Percentiles rank a stretch among this genome's conserved stretches.
Evolutionary conservation across 2,113 vertebrate species (phyloP).

Genomic region (Uropsilus gracilis): DNA sequence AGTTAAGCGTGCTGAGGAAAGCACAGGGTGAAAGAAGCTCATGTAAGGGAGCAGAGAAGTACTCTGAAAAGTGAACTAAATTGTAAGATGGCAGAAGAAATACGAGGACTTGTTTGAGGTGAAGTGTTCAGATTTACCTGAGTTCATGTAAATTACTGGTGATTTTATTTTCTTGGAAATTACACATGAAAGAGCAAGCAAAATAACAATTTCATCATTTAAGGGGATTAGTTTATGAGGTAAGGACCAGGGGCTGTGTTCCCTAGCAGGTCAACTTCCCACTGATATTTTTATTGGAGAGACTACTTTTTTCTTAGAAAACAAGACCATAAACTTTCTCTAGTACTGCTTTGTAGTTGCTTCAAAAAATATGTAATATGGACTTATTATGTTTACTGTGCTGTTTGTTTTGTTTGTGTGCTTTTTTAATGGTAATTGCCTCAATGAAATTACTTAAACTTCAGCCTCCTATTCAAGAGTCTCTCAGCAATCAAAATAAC

Average conservation of each 20-base stretch:
- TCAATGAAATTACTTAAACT: not conserved
- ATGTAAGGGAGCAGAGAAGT: no score
- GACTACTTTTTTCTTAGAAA: not conserved
- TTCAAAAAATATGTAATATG: not conserved
- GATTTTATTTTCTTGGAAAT: not conserved
- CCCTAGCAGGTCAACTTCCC: not conserved
- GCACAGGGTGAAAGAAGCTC: no score
- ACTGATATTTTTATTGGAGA: not conserved
- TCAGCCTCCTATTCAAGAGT: not conserved
- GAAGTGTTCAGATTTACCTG: not conserved
- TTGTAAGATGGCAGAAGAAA: not conserved
- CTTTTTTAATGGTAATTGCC: not conserved
- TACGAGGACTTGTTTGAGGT: not conserved
- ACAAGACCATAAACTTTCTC: not conserved
- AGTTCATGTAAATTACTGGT: not conserved
- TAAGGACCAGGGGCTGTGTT: not conserved
- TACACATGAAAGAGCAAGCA: not conserved
- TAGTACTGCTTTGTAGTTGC: not conserved
- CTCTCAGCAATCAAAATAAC: not conserved
- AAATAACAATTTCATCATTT: not conserved
- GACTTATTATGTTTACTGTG: not conserved
- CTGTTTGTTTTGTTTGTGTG: no score
- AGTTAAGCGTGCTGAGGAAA: not conserved
- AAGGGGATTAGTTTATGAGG: not conserved
- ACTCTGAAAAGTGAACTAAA: no score